Evolutionary conservation across 1,140 invertebrate species (phyloP).

Genomic region (Parasteatoda tepidariorum): DNA sequence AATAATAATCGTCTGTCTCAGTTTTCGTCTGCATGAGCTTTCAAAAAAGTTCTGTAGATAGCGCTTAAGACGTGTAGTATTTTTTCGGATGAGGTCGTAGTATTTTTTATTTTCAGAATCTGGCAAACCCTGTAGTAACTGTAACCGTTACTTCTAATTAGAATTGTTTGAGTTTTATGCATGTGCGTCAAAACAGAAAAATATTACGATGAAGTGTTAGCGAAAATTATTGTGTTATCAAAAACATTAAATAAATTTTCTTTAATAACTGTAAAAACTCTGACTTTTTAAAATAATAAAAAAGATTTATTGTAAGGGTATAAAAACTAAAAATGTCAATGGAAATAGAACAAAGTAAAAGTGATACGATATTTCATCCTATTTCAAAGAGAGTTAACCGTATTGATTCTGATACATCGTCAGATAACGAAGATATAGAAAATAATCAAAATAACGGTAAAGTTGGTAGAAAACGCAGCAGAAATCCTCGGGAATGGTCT

Average conservation of each 20-base stretch:
- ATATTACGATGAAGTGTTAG: constrained; percentile 15
- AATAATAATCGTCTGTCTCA: no score
- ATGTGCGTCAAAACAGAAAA: constrained; percentile 2
- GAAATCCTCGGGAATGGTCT: neutral
- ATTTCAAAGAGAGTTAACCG: constrained; percentile 15
- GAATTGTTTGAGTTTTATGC: neutral
- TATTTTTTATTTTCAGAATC: no score
- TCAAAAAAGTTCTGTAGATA: no score
- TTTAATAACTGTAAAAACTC: constrained; percentile 17
- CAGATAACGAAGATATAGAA: constrained; percentile 23
- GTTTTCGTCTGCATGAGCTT: no score
- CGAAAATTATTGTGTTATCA: constrained; percentile 28
- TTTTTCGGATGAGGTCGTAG: no score
- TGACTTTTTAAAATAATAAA: constrained; percentile 5
- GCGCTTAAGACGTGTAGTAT: no score
- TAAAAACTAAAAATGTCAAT: constrained; percentile 5
- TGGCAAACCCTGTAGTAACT: no score
- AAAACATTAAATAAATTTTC: constrained; percentile 21
- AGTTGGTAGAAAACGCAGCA: constrained; percentile 21
- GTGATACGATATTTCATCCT: constrained; percentile 19
- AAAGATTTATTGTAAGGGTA: neutral
- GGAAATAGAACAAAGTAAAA: constrained; percentile 30
- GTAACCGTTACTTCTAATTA: neutral
- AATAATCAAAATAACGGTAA: constrained; percentile 15
- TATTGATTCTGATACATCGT: constrained; percentile 6